A percentile compares a stretch with the other conserved stretches of the same genome.
phyloP scores from a whole-genome alignment of 2,797 vertebrate genomes.

The Ctenosaura bakeri region DNA sequence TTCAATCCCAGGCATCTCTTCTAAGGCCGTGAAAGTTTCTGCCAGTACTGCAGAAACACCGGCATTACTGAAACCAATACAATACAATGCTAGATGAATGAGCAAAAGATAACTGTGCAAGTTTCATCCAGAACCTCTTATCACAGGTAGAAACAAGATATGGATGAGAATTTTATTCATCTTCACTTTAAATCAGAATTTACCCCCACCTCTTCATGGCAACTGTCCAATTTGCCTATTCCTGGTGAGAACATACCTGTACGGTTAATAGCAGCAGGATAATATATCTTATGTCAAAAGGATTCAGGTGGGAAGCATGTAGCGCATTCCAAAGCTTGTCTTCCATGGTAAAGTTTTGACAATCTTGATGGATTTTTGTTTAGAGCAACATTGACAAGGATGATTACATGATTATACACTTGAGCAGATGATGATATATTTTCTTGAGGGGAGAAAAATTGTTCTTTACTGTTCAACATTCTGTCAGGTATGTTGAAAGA shows the following conservation, averaged over 20 bases:
- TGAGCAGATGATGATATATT: conserved; percentile 36
- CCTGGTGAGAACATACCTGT: background rate
- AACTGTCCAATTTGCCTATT: background rate
- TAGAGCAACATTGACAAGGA: conserved; percentile 39
- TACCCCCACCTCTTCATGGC: too few relatives aligned
- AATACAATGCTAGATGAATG: background rate
- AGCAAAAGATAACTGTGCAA: background rate
- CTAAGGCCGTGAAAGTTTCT: background rate
- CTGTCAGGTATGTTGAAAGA: conserved; percentile 47
- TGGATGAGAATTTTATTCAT: background rate
- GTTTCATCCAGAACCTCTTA: background rate
- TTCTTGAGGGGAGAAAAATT: background rate
- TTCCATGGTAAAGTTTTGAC: background rate
- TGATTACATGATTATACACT: conserved; percentile 33
- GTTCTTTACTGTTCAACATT: conserved; percentile 39
- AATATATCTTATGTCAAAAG: conserved; percentile 9
- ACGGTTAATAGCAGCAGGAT: background rate
- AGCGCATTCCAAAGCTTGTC: conserved; percentile 20
- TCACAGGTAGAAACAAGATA: too few relatives aligned
- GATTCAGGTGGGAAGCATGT: background rate
- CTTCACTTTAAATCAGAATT: background rate
- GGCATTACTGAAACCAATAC: background rate
- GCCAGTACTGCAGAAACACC: background rate
- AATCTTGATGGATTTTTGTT: conserved; percentile 45
- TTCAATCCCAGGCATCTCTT: background rate